These are phyloP conservation scores for Chromoteleia sp. DNA, from an alignment of 2,888 invertebrate genomes.

Conservation along the genomic window DNA sequence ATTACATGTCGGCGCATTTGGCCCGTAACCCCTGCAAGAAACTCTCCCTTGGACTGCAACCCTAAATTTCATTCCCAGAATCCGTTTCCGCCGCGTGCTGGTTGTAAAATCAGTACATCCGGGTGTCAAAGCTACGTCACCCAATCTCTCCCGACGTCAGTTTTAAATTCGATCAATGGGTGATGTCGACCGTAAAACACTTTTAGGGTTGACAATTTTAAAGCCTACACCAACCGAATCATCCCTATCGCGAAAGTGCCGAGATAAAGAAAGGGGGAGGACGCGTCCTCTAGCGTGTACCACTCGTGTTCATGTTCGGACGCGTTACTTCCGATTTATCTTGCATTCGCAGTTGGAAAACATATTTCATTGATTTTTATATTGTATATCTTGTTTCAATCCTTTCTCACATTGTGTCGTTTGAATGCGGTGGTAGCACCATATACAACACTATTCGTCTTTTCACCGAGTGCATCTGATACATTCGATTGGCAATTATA, in stretches of 20 bases:
- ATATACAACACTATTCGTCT: conserved; percentile 66
- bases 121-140: conserved; percentile 84
- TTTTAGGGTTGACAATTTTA: conserved; percentile 84
- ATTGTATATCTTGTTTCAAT: conserved; percentile 55
- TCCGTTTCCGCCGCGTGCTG: conserved; percentile 84
- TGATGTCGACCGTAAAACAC: conserved; percentile 84
- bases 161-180: conserved; percentile 85
- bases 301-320: conserved; percentile 57
- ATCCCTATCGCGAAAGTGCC: conserved; percentile 65
- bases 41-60: conserved; percentile 71
- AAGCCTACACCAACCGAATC: conserved; percentile 75
- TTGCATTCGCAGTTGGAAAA: conserved; percentile 57
- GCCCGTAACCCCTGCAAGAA: conserved; percentile 60
- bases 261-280: conserved; percentile 60
- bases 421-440: conserved; percentile 48
- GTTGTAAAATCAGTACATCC: conserved; percentile 84
- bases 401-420: conserved; percentile 57
- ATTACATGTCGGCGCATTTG: conserved; percentile 63
- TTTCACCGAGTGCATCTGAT: conserved; percentile 61
- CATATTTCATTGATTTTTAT: conserved; percentile 68
- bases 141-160: conserved; percentile 79
- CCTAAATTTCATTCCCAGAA: conserved; percentile 83
- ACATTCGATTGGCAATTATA: conserved; percentile 58
- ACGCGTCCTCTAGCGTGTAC: conserved; percentile 44
- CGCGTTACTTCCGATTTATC: conserved; percentile 68